A percentile compares a stretch with the other conserved stretches of the same genome.
Evolutionary conservation across 2,113 vertebrate species (phyloP).

Genomic region (Anser cygnoides): DNA sequence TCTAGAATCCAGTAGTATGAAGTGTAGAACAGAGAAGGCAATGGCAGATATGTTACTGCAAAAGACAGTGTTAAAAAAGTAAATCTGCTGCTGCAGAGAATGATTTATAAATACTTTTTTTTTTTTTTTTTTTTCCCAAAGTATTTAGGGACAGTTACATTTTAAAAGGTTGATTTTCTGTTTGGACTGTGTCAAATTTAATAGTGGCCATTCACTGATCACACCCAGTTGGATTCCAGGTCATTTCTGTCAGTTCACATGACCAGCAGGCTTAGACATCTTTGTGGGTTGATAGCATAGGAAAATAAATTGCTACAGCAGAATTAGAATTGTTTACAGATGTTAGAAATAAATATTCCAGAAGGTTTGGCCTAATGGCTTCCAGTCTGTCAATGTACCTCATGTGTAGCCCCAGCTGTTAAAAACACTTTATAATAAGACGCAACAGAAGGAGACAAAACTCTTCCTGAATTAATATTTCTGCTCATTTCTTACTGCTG

Average conservation of each 20-base stretch:
- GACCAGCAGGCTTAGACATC: background rate
- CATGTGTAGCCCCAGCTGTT: constrained; percentile 44
- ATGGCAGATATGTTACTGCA: background rate
- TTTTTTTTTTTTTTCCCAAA: no score
- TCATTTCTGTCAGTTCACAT: background rate
- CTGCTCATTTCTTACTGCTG: background rate
- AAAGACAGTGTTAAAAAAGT: rapidly evolving
- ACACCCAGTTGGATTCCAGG: rapidly evolving
- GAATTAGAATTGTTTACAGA: background rate
- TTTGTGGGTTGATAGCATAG: background rate
- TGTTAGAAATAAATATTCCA: constrained; percentile 32
- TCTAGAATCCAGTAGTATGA: background rate
- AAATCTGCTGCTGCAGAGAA: background rate
- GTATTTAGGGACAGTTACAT: background rate
- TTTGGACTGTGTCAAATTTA: background rate
- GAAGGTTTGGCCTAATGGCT: background rate
- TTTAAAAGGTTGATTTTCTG: background rate
- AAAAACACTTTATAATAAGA: constrained; percentile 21
- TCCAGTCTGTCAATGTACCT: background rate
- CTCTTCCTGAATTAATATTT: constrained; percentile 26
- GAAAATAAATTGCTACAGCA: background rate
- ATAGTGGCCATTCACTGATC: rapidly evolving
- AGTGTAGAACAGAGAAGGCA: background rate
- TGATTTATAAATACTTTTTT: background rate
- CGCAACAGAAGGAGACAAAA: constrained; percentile 34